These are phyloP conservation scores for Psephotus haematonotus DNA, from an alignment of 2,113 vertebrate genomes.

Conservation along the genomic window DNA sequence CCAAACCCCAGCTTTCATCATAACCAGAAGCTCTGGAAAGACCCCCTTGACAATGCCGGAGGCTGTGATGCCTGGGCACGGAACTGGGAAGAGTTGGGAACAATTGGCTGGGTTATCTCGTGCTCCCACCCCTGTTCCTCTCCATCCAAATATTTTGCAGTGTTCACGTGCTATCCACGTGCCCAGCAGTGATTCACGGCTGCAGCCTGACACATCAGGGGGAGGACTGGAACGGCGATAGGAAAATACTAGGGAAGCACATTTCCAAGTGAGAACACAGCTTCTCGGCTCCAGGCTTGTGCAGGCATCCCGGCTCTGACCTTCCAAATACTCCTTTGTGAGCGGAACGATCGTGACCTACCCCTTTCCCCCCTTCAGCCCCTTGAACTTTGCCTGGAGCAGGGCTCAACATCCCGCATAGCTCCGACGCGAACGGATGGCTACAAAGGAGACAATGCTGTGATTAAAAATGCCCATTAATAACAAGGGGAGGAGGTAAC, in stretches of 20 bases:
- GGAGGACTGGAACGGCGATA: not conserved
- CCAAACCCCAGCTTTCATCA: not conserved
- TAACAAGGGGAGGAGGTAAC: not conserved
- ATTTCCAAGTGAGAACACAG: not conserved
- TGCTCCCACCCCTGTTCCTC: not conserved
- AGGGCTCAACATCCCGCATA: not conserved
- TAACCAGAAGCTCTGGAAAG: not conserved
- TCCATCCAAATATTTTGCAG: slow-evolving; percentile 59
- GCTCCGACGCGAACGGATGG: fast-evolving
- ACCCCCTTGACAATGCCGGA: not conserved
- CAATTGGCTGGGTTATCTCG: not conserved
- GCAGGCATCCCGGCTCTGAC: not conserved
- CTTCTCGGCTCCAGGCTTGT: not conserved
- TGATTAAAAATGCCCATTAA: not conserved
- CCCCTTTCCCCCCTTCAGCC: not conserved
- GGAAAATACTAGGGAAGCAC: not conserved
- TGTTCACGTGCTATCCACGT: not conserved
- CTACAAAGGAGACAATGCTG: not conserved
- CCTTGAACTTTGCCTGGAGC: not conserved
- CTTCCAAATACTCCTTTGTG: not conserved
- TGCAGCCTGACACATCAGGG: slow-evolving; percentile 2
- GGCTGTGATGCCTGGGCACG: not conserved
- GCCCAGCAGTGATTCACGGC: slow-evolving; percentile 30
- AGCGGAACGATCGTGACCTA: not conserved
- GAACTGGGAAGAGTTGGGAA: not conserved